A percentile compares a stretch with the other conserved stretches of the same genome.
phyloP scores from a whole-genome alignment of 2,888 invertebrate genomes.

The Andrena haemorrhoa region DNA sequence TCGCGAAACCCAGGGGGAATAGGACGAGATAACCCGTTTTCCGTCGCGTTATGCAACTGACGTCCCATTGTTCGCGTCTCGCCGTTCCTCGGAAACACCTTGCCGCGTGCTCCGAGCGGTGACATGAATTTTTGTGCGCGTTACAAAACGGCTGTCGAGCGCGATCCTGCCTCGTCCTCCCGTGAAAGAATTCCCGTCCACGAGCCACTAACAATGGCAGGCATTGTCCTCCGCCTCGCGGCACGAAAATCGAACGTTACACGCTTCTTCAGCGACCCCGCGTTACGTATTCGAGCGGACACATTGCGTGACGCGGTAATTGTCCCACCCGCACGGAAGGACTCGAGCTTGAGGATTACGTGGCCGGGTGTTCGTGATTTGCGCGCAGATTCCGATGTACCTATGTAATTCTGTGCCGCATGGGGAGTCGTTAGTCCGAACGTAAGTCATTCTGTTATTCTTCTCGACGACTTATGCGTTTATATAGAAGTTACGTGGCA shows the following conservation, averaged over 20 bases:
- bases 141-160: slow-evolving; percentile 19
- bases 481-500: too few species aligned
- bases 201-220: slow-evolving; percentile 22
- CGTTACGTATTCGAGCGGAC: slow-evolving; percentile 15
- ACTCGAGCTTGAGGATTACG: slow-evolving; percentile 16
- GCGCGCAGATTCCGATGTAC: slow-evolving; percentile 16
- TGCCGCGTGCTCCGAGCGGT: slow-evolving; percentile 10
- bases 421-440: background rate
- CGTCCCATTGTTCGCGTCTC: slow-evolving; percentile 46
- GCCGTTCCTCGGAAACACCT: slow-evolving; percentile 30
- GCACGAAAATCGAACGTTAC: slow-evolving; percentile 39
- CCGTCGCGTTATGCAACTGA: slow-evolving; percentile 48
- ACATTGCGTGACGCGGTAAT: background rate
- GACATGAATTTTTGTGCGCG: slow-evolving; percentile 36
- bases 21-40: slow-evolving; percentile 57
- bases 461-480: too few species aligned
- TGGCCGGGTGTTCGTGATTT: background rate
- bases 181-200: slow-evolving; percentile 5
- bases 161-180: slow-evolving; percentile 2
- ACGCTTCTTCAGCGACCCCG: background rate
- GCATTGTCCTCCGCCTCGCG: slow-evolving; percentile 31
- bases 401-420: too few species aligned
- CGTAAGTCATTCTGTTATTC: slow-evolving; percentile 1
- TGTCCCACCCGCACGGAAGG: background rate
- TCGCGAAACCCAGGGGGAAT: slow-evolving; percentile 46